phyloP scores from a whole-genome alignment of 2,113 vertebrate species.

The Misgurnus anguillicaudatus region DNA sequence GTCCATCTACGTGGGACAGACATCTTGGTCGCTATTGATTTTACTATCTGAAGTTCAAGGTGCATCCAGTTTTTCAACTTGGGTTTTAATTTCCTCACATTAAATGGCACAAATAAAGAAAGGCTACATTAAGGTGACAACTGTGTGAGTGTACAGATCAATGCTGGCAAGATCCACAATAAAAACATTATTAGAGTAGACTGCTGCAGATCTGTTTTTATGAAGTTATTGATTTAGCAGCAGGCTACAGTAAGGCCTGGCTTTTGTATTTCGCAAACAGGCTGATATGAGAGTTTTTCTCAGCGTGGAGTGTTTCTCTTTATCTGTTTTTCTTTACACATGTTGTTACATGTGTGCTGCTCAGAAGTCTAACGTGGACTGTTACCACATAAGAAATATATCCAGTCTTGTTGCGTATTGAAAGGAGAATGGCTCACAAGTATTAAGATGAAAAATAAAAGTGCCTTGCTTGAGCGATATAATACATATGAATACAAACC shows the following conservation, averaged over 20 bases:
- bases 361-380: conserved; percentile 8
- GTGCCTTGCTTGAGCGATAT: conserved; percentile 3
- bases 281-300: not conserved
- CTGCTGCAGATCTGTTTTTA: conserved; percentile 28
- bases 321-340: not conserved
- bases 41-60: conserved; percentile 1
- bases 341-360: not conserved
- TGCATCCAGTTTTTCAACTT: conserved; percentile 18
- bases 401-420: not conserved
- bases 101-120: conserved; percentile 24
- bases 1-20: not conserved
- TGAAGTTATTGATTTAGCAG: conserved; percentile 34
- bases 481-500: not conserved
- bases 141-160: conserved; percentile 25
- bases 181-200: conserved; percentile 20
- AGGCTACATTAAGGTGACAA: conserved; percentile 34
- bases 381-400: not conserved
- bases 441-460: not conserved
- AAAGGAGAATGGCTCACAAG: not conserved
- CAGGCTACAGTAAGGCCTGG: not conserved
- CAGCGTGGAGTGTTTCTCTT: not conserved
- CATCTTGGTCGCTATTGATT: conserved; percentile 26
- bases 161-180: conserved; percentile 28
- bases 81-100: conserved; percentile 22
- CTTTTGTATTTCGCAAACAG: not conserved